These are phyloP conservation scores for Agrotis puta DNA, from an alignment of 2,888 invertebrate genomes.

Conservation along the genomic window DNA sequence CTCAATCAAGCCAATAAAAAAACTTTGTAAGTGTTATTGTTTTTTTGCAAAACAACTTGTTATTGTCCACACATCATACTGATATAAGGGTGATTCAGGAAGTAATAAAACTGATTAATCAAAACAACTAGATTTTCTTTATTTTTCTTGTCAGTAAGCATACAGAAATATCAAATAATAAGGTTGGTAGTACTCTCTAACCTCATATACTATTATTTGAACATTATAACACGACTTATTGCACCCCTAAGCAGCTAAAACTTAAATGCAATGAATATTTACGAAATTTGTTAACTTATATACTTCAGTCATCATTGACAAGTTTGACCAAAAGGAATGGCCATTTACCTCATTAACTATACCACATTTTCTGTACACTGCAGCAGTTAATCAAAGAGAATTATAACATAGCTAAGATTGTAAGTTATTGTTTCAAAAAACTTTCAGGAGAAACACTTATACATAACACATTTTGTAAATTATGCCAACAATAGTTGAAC, in stretches of 20 bases:
- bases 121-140: constrained; percentile 55
- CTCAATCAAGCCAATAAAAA: constrained; percentile 26
- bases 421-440: neutral
- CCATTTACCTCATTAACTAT: neutral
- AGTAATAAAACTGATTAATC: constrained; percentile 40
- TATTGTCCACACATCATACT: neutral
- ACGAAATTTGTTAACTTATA: constrained; percentile 18
- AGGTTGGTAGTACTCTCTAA: constrained; percentile 21
- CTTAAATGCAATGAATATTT: constrained; percentile 47
- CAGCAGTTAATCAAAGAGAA: neutral
- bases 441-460: neutral
- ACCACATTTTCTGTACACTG: neutral
- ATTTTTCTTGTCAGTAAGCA: constrained; percentile 52
- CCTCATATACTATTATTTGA: constrained; percentile 45
- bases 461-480: neutral
- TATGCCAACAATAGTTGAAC: neutral
- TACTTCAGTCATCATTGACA: constrained; percentile 1
- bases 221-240: constrained; percentile 47
- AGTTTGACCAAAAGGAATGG: neutral
- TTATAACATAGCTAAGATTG: neutral
- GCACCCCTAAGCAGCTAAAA: constrained; percentile 48
- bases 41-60: neutral
- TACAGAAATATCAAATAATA: constrained; percentile 42
- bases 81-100: neutral
- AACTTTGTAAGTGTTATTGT: neutral